phyloP scores from a whole-genome alignment of 2,113 vertebrate genomes.

The Sula dactylatra region DNA sequence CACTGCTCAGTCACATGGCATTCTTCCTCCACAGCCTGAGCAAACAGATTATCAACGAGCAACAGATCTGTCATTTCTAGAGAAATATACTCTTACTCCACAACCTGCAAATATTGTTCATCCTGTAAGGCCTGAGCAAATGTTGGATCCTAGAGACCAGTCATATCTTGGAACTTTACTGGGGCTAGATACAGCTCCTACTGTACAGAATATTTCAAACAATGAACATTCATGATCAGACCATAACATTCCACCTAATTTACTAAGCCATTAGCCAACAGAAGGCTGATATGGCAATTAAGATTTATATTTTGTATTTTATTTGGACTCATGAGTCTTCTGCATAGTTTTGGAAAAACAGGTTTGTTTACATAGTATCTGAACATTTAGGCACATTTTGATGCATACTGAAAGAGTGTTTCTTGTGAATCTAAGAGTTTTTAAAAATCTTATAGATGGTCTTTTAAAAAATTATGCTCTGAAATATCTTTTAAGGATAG shows the following conservation, averaged over 20 bases:
- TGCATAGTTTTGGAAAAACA: slow-evolving; percentile 53
- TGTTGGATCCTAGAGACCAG: slow-evolving; percentile 91
- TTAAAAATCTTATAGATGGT: slow-evolving; percentile 55
- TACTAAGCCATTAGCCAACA: background rate
- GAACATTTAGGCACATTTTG: slow-evolving; percentile 62
- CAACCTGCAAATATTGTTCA: slow-evolving; percentile 90
- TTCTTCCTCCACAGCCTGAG: slow-evolving; percentile 74
- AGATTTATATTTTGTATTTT: slow-evolving; percentile 61
- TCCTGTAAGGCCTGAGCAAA: slow-evolving; percentile 88
- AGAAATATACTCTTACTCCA: slow-evolving; percentile 93
- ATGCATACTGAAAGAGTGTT: slow-evolving; percentile 53
- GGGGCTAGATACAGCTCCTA: slow-evolving; percentile 83
- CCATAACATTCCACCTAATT: slow-evolving; percentile 56
- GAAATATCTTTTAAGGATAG: slow-evolving; percentile 32
- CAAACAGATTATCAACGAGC: slow-evolving; percentile 83
- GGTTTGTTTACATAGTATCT: slow-evolving; percentile 59
- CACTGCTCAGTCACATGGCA: slow-evolving; percentile 62
- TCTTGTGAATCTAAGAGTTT: slow-evolving; percentile 69
- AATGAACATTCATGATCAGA: slow-evolving; percentile 73
- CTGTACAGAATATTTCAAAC: slow-evolving; percentile 81
- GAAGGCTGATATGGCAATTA: slow-evolving; percentile 10
- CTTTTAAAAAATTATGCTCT: slow-evolving; percentile 34
- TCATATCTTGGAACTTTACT: slow-evolving; percentile 91
- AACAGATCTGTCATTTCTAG: slow-evolving; percentile 89
- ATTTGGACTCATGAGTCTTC: slow-evolving; percentile 59